Base-by-base conservation (phyloP, 1,140 invertebrate genomes). In the Megalopta genalis region DNA sequence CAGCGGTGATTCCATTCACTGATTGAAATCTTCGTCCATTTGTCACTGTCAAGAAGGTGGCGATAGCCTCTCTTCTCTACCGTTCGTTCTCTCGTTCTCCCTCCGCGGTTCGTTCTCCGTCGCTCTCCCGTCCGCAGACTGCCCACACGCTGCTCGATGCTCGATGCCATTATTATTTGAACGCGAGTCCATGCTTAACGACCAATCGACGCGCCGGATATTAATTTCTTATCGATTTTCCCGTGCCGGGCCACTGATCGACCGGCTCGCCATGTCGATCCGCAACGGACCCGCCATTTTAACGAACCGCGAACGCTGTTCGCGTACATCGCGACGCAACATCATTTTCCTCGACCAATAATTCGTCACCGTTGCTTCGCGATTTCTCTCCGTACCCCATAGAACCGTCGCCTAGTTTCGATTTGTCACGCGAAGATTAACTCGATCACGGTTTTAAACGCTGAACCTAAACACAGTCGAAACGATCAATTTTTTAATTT, bases 41-140 rank as follows among this genome's bases (percentile, higher is more conserved):
- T 94, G 94, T 94, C 94, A 94, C 93, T 94, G 94, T 94, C 94
- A 93, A 86, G 90, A 88, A 94, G 93, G 93, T 94, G 93, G 93
- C 93, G 93, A 94, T 94, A 94, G 90, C 88, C 90, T 90, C 87
- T 84, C 84, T 78, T 64, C 71, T 79, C 67, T 67, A 75, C 65
- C 57, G 37, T 72, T 80, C 62, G 66, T 59, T 77, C 74, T 85
- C 71, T n/a, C 54, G 4, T 21, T n/a, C 21, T 62, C 67, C n/a
- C 23, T 23, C 32, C 42, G 23, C 60, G 46, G 37, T 32, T 27
- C 25, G 18, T 27, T 23, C 32, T 71, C 64, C 42, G 18, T 25
- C 42, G 12, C 39, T 65, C 57, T 67, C 66, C 23, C 39, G 2
- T 27, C n/a, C 16, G 64, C 25, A 25, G 65, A 68, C 76, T 82